Percentiles rank a stretch among this genome's conserved stretches.
These are phyloP conservation scores for Athripsodes cinereus DNA, from an alignment of 2,888 invertebrate genomes.

Conservation along the genomic window DNA sequence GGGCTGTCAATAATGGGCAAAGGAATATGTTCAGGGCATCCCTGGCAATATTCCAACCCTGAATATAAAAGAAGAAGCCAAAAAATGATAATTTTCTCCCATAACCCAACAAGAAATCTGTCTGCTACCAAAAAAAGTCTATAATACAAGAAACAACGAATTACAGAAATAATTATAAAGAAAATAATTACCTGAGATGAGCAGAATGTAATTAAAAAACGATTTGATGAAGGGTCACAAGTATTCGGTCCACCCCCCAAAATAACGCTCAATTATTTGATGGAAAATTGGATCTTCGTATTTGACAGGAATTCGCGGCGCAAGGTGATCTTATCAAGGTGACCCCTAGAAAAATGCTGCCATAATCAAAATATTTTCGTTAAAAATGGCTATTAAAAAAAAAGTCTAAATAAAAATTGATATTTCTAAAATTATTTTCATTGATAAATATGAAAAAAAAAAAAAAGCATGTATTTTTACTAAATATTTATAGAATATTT, in stretches of 20 bases:
- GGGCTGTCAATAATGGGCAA: not conserved
- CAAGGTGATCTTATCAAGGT: slow-evolving; percentile 27
- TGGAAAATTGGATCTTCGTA: slow-evolving; percentile 17
- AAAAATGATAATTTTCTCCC: not conserved
- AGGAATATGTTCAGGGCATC: not conserved
- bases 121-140: no score
- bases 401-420: not conserved
- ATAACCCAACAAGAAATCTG: not conserved
- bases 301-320: slow-evolving; percentile 25
- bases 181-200: not conserved
- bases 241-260: slow-evolving; percentile 3
- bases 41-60: not conserved
- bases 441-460: not conserved
- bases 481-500: no score
- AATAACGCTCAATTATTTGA: slow-evolving; percentile 6
- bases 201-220: not conserved
- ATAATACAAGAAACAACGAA: no score
- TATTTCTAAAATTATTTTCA: not conserved
- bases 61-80: not conserved
- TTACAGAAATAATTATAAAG: no score
- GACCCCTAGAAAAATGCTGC: slow-evolving; percentile 16
- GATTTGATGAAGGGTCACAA: not conserved
- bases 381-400: not conserved
- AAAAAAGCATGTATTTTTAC: no score
- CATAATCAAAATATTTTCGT: not conserved